phyloP scores from a whole-genome alignment of 2,888 invertebrate species.

The Lepidocyrtoides sp. region DNA sequence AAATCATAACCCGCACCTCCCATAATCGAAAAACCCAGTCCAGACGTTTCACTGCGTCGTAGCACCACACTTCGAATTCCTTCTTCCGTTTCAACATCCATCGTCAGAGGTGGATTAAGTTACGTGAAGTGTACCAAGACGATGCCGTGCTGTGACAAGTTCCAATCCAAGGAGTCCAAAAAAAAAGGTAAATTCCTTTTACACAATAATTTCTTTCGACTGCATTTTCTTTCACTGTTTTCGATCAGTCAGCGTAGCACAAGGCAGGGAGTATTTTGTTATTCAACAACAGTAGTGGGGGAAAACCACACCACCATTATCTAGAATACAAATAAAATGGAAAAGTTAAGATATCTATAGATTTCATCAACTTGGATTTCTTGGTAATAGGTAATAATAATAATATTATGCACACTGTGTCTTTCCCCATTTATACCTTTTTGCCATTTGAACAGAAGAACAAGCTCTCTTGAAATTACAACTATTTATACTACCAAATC shows the following conservation, averaged over 20 bases:
- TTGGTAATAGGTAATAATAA: too few relatives aligned
- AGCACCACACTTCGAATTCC: slow-evolving; percentile 84
- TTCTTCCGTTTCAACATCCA: slow-evolving; percentile 82
- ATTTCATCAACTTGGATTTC: neutral
- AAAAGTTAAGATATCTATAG: neutral
- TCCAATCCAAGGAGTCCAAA: slow-evolving; percentile 16
- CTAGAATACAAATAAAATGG: neutral
- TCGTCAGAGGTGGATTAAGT: slow-evolving; percentile 33
- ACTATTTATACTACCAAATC: neutral
- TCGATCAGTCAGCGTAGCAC: slow-evolving; percentile 9
- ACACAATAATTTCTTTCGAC: neutral
- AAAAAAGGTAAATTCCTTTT: neutral
- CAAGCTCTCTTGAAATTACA: neutral
- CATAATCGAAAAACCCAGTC: slow-evolving; percentile 95
- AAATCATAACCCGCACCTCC: slow-evolving; percentile 93
- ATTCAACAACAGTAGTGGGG: neutral
- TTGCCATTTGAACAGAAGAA: neutral
- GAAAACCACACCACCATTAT: slow-evolving; percentile 17
- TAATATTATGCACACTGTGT: too few relatives aligned
- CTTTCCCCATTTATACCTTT: too few relatives aligned
- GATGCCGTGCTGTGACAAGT: slow-evolving; percentile 25
- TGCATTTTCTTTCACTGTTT: slow-evolving; percentile 23
- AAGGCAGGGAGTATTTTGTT: neutral
- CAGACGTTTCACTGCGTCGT: slow-evolving; percentile 83
- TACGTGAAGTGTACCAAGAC: neutral